These are phyloP conservation scores for Caenorhabditis macrosperma DNA, from an alignment of 2,888 invertebrate species.

Conservation along the genomic window DNA sequence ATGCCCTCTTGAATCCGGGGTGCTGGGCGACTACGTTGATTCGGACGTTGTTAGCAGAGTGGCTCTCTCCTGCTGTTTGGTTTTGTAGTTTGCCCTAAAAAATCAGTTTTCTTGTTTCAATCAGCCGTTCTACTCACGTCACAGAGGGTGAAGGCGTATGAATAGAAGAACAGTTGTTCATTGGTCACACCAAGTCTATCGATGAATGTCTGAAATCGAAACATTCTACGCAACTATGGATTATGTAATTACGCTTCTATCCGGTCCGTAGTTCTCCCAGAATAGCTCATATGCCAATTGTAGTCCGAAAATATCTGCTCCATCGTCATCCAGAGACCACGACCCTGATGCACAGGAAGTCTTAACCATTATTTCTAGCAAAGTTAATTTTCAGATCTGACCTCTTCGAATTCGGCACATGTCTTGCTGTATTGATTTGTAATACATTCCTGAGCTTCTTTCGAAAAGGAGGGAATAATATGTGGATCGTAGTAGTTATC, in stretches of 20 bases:
- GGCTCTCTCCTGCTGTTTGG: neutral
- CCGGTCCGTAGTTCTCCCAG: neutral
- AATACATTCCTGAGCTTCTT: constrained; percentile 16
- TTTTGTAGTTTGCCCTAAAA: neutral
- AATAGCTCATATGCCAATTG: constrained; percentile 9
- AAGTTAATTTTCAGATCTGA: neutral
- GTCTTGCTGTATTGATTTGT: constrained; percentile 17
- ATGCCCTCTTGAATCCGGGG: constrained; percentile 19
- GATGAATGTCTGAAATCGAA: neutral
- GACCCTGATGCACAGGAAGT: neutral
- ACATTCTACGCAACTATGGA: no score
- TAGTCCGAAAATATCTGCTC: constrained; percentile 19
- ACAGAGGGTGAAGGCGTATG: neutral
- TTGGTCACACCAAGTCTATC: neutral
- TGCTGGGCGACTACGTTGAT: constrained; percentile 11
- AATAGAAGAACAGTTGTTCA: constrained; percentile 18
- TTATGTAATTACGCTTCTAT: no score
- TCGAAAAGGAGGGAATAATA: constrained; percentile 11
- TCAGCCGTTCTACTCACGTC: neutral
- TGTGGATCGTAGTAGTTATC: neutral
- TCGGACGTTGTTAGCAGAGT: constrained; percentile 1
- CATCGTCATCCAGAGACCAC: constrained; percentile 5
- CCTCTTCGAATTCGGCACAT: constrained; percentile 20
- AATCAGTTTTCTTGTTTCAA: neutral
- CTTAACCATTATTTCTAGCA: neutral